Conservation (phyloP, 35 echinoderm and acorn worm species). For the Amphiura filiformis region DNA sequence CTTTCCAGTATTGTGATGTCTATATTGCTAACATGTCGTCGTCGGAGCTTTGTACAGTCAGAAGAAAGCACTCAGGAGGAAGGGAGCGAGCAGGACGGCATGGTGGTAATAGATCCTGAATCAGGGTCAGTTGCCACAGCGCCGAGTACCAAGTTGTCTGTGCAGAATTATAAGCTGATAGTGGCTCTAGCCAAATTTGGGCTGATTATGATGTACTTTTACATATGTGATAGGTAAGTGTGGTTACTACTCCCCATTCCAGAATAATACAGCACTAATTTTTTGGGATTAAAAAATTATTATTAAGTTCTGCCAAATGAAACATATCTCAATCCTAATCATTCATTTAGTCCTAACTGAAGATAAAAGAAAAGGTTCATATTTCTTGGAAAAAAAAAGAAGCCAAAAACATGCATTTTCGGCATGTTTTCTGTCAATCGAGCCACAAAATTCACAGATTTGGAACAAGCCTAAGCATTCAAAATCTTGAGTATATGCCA, state of each 20-base stretch:
- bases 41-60: background rate
- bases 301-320: too few species aligned
- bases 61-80: background rate
- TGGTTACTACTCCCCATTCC: too few species aligned
- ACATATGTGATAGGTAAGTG: slow-evolving; percentile 85
- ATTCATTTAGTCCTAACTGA: too few species aligned
- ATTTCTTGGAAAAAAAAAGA: too few species aligned
- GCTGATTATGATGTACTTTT: slow-evolving; percentile 78
- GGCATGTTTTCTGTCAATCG: too few species aligned
- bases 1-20: slow-evolving; percentile 8
- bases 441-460: too few species aligned
- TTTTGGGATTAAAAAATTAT: background rate
- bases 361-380: too few species aligned
- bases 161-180: slow-evolving; percentile 10
- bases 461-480: too few species aligned
- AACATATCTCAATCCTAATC: too few species aligned
- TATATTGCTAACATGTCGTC: slow-evolving; percentile 1
- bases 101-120: background rate
- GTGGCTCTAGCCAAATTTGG: slow-evolving; percentile 74
- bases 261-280: background rate
- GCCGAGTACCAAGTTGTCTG: background rate
- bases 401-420: too few species aligned
- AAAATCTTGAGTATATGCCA: too few species aligned
- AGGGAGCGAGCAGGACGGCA: background rate
- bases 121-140: background rate